phyloP scores from a whole-genome alignment of 2,113 vertebrate genomes.

The Aleadryas rufinucha region DNA sequence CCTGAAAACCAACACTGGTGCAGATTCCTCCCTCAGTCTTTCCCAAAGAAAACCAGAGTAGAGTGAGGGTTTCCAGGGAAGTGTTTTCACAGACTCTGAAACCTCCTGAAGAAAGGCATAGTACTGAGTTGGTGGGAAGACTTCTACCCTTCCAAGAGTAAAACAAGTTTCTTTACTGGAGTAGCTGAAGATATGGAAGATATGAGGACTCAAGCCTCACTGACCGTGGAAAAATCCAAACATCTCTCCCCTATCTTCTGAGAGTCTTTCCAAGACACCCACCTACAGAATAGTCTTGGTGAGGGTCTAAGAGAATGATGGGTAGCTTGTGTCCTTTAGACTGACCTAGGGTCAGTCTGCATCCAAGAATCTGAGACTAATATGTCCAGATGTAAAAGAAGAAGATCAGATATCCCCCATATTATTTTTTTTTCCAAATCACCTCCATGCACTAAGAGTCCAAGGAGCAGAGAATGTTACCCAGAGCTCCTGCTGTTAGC shows the following conservation, averaged over 20 bases:
- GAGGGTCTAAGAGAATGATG: not conserved
- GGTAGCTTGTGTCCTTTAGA: not conserved
- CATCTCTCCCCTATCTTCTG: not conserved
- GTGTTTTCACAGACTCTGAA: not conserved
- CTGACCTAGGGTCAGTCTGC: not conserved
- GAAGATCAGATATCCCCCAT: not conserved
- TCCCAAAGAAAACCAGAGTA: not conserved
- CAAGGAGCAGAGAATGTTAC: not conserved
- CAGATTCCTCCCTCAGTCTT: not conserved
- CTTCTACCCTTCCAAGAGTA: not conserved
- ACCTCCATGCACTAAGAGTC: not conserved
- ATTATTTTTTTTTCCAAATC: not conserved
- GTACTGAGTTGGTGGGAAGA: not conserved
- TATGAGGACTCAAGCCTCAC: accelerated
- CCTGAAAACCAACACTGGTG: not conserved
- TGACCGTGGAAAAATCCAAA: not conserved
- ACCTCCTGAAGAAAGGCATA: not conserved
- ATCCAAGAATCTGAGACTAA: not conserved
- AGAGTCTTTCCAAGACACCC: not conserved
- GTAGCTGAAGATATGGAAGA: not conserved
- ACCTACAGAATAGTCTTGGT: not conserved
- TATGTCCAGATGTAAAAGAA: not conserved
- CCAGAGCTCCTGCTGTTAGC: not conserved
- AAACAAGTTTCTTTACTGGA: not conserved
- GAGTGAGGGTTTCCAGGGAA: not conserved